Evolutionary conservation across 2,113 vertebrate species (phyloP).

Genomic region (Alces alces): DNA sequence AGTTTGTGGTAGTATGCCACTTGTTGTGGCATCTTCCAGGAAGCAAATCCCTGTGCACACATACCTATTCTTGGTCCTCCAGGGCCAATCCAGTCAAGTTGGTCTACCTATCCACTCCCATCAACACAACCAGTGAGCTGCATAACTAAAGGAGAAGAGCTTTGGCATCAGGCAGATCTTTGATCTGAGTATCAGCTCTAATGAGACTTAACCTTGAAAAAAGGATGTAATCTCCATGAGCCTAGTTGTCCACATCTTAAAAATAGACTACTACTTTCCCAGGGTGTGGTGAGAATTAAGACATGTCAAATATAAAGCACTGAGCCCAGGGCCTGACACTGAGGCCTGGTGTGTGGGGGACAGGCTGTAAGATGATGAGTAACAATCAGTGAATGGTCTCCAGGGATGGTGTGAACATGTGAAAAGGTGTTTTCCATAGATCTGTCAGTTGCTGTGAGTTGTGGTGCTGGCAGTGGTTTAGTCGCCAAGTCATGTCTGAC

Average conservation of each 20-base stretch:
- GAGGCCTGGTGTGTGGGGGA: background rate
- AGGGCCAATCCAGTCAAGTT: background rate
- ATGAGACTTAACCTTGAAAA: background rate
- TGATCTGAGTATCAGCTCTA: background rate
- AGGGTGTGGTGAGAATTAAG: background rate
- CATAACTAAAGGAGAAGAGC: background rate
- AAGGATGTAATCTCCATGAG: background rate
- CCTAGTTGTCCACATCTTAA: background rate
- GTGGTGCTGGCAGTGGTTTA: background rate
- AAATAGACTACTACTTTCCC: background rate
- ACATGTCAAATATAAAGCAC: background rate
- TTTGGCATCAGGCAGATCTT: background rate
- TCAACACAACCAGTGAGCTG: background rate
- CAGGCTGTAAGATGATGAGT: background rate
- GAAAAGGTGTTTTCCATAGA: background rate
- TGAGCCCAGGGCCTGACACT: background rate
- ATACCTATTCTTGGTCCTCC: background rate
- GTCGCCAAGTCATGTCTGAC: background rate
- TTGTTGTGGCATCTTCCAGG: background rate
- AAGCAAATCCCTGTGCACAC: background rate
- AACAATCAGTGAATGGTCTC: background rate
- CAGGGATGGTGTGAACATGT: background rate
- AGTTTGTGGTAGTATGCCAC: background rate
- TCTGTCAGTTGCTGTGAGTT: background rate
- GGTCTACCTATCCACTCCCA: background rate